A percentile compares a stretch with the other conserved stretches of the same genome.
phyloP scores from a whole-genome alignment of 2,113 vertebrate species.

The Chionomys nivalis region DNA sequence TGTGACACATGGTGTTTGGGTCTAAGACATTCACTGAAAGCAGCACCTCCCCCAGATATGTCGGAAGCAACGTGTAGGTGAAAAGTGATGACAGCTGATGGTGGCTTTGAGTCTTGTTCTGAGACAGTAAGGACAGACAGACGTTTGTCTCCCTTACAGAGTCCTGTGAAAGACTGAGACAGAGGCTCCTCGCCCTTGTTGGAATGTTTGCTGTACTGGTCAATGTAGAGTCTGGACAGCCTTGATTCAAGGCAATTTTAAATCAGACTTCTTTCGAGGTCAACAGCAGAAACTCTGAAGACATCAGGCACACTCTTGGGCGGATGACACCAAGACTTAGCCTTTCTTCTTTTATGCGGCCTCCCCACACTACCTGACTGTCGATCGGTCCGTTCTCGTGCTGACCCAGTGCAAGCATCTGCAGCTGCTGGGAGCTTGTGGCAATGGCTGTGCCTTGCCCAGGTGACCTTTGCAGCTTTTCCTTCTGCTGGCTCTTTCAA shows the following conservation, averaged over 20 bases:
- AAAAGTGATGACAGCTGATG: too few relatives aligned
- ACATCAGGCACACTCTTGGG: not conserved
- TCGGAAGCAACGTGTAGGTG: not conserved
- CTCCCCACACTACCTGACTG: not conserved
- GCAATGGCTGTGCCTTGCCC: not conserved
- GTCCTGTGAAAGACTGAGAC: not conserved
- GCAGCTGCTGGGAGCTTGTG: not conserved
- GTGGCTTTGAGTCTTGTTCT: not conserved
- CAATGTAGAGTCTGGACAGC: not conserved
- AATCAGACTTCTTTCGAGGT: not conserved
- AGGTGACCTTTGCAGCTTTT: not conserved
- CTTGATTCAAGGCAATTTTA: not conserved
- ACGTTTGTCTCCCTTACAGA: not conserved
- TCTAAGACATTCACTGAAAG: not conserved
- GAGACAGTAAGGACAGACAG: not conserved
- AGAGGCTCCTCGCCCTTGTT: not conserved
- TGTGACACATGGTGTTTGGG: too few relatives aligned
- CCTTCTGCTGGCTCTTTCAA: not conserved
- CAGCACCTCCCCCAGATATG: too few relatives aligned
- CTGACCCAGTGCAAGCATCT: not conserved
- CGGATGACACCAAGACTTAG: not conserved
- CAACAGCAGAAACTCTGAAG: not conserved
- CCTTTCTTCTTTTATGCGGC: not conserved
- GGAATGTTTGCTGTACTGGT: not conserved
- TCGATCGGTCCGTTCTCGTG: not conserved